These are phyloP conservation scores for Eulemur albifrons DNA, from an alignment of 2,797 vertebrate genomes.

Conservation along the genomic window DNA sequence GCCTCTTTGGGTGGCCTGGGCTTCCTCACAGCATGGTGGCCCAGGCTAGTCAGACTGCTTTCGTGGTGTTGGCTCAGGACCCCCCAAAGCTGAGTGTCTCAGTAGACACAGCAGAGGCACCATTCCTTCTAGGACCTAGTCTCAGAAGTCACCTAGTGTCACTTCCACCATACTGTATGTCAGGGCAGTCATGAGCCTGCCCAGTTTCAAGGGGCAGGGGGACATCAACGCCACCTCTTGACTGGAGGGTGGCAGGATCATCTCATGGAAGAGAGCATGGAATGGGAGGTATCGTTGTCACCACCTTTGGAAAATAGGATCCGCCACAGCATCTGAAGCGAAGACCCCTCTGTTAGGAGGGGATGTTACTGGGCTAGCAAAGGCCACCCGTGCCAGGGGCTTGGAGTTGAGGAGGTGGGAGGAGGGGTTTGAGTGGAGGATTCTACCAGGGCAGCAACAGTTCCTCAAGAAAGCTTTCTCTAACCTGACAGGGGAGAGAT, in stretches of 20 bases:
- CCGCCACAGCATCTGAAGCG: neutral
- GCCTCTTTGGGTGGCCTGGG: neutral
- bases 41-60: neutral
- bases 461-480: neutral
- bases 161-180: neutral
- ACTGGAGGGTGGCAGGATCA: neutral
- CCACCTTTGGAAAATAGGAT: neutral
- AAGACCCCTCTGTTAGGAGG: neutral
- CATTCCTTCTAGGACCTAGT: neutral
- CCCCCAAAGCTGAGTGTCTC: neutral
- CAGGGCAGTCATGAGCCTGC: neutral
- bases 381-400: fast-evolving
- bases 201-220: neutral
- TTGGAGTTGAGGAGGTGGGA: neutral
- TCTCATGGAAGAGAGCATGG: neutral
- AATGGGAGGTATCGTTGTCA: neutral
- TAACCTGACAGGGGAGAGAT: neutral
- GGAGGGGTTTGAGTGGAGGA: too few species aligned
- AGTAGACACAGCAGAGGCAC: neutral
- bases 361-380: neutral
- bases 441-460: neutral
- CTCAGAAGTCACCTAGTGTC: neutral
- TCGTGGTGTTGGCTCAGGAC: neutral
- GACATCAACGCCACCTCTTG: neutral
- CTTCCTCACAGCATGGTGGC: neutral